Evolutionary conservation across 1,140 invertebrate species (phyloP).

Genomic region (Drosophila ficusphila): DNA sequence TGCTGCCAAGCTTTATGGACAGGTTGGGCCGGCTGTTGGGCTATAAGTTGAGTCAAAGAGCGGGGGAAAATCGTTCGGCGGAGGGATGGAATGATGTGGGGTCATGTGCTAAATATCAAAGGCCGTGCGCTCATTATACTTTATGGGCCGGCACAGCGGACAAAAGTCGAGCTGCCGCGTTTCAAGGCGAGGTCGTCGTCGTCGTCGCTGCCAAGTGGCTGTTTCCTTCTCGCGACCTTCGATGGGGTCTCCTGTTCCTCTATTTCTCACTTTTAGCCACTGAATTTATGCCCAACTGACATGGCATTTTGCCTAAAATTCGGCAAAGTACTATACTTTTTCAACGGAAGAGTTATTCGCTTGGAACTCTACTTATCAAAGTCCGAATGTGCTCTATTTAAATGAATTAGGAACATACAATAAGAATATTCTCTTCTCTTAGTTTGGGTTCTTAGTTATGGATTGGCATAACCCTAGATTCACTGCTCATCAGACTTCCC

Average conservation of each 20-base stretch:
- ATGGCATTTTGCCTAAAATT: conserved; percentile 27
- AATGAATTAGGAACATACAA: no score
- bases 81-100: conserved; percentile 11
- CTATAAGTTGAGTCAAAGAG: conserved; percentile 16
- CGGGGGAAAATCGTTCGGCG: conserved; percentile 8
- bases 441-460: no score
- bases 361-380: no score
- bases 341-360: neutral
- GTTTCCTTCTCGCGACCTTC: conserved; percentile 37
- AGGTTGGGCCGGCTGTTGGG: conserved; percentile 47
- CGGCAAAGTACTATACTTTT: conserved; percentile 5
- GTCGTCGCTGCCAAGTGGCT: neutral
- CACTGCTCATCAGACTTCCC: neutral
- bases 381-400: neutral
- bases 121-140: conserved; percentile 75
- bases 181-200: conserved; percentile 8
- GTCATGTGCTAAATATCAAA: conserved; percentile 77
- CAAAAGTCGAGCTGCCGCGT: conserved; percentile 31
- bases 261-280: conserved; percentile 24
- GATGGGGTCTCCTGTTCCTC: conserved; percentile 4
- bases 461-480: no score
- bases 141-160: conserved; percentile 54
- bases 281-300: conserved; percentile 46
- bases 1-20: conserved; percentile 43
- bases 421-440: no score